A percentile compares a stretch with the other conserved stretches of the same genome.
These are phyloP conservation scores for Florisuga fusca DNA, from an alignment of 2,797 vertebrate genomes.

Conservation along the genomic window DNA sequence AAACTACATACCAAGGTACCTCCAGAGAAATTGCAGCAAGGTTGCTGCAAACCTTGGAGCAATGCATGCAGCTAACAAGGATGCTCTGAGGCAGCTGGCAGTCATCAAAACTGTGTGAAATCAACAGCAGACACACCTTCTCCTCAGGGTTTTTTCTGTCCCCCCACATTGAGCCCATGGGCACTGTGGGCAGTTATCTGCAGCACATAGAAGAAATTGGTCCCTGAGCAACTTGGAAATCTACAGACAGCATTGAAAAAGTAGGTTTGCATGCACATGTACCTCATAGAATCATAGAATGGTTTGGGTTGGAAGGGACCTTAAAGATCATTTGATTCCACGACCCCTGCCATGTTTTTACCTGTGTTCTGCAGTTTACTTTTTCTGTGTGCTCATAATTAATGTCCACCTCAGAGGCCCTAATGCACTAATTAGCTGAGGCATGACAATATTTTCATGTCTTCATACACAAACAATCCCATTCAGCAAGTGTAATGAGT, in stretches of 20 bases:
- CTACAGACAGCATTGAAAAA: neutral
- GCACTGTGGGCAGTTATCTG: neutral
- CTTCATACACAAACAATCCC: neutral
- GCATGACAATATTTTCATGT: neutral
- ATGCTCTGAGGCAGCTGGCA: rapidly evolving
- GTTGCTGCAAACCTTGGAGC: neutral
- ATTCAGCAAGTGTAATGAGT: neutral
- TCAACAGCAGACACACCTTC: neutral
- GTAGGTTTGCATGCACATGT: rapidly evolving
- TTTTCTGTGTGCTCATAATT: neutral
- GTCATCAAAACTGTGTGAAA: neutral
- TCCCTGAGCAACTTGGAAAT: neutral
- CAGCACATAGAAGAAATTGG: neutral
- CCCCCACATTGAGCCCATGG: rapidly evolving
- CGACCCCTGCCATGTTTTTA: too few relatives aligned
- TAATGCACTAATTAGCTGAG: neutral
- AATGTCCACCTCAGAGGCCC: neutral
- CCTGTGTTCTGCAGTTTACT: neutral
- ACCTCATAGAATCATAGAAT: too few relatives aligned
- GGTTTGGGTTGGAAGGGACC: too few relatives aligned
- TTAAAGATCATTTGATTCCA: too few relatives aligned
- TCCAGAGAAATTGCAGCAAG: neutral
- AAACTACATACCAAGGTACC: neutral
- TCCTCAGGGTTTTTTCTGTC: neutral
- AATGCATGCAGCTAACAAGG: neutral